Base-by-base conservation (phyloP, 2,888 invertebrate species). In the Acanthococcus lagerstroemiae region DNA sequence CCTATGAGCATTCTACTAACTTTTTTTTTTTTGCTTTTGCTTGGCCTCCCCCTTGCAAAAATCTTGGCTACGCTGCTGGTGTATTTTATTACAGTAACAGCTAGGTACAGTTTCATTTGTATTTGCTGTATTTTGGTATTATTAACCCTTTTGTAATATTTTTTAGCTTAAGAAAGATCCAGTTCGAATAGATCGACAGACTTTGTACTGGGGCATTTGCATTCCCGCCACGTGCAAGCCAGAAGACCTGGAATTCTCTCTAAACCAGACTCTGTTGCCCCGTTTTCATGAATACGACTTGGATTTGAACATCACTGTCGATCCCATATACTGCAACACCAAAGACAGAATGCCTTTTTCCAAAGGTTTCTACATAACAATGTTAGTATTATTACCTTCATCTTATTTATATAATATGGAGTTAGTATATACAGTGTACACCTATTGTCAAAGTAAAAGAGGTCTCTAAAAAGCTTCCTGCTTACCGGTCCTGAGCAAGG, bases 161-260 rank as follows among this genome's bases (percentile, higher is more conserved):
- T 25, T 60, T n/a, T 19, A 68, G 68, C 27, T 63, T 15, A 48
- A 37, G 52, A 56, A 50, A 12, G 67, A 68, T 50, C 55, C 61
- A n/a, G 52, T 55, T 5, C 48, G 67, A 50, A 46, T 66, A 12
- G 21, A 26, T 21, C 46, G 68, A 27, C 60, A 55, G 44, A 72
- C 75, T 70, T 66, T 82, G 57, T 78, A 79, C 58, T 82, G 81
- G 81, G 82, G 81, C 0, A 75, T 78, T 1, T 83, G 82, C 70
- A 78, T 80, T n/a, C 82, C 82, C 0, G 75, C 75, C 0, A 73
- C 76, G 0, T 83, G 82, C 69, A 71, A 72, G 0, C 72, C 77
- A 0, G 60, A 69, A 2, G 75, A 76, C 25, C 69, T 76, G 37
- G 70, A 74, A 19, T 69, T 73, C 12, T 71, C 74, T 67, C 71